Evolutionary conservation across 1,140 invertebrate genomes (phyloP).

Genomic region (Rhagoletis pomonella): DNA sequence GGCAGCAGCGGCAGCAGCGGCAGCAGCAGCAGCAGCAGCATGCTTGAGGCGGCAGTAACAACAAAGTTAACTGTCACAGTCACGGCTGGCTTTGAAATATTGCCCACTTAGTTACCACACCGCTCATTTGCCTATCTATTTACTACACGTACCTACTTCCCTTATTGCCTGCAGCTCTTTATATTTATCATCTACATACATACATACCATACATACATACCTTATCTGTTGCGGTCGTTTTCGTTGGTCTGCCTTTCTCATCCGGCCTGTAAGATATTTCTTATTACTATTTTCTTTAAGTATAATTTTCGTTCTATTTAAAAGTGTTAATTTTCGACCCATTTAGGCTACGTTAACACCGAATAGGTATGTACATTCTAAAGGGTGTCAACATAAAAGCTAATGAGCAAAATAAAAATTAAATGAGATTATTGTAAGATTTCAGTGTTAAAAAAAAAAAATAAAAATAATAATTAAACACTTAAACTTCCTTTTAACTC

Average conservation of each 20-base stretch:
- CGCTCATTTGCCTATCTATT: background rate
- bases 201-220: background rate
- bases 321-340: constrained; percentile 24
- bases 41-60: background rate
- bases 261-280: background rate
- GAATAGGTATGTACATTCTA: background rate
- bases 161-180: too few relatives aligned
- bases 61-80: constrained; percentile 22
- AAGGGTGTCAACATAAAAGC: constrained; percentile 45
- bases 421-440: too few relatives aligned
- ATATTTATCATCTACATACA: too few relatives aligned
- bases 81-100: constrained; percentile 9
- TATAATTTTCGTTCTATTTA: background rate
- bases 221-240: constrained; percentile 27
- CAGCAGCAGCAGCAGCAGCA: too few relatives aligned
- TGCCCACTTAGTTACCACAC: constrained; percentile 31
- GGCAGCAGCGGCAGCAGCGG: too few relatives aligned
- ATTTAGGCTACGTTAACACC: background rate
- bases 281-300: background rate
- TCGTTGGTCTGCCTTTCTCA: background rate
- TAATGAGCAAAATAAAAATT: background rate
- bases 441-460: background rate
- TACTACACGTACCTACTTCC: too few relatives aligned
- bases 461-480: constrained; percentile 16
- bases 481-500: background rate